Evolutionary conservation across 2,113 vertebrate species (phyloP), one percentile per base, ranked within the genome.

Genomic region (Myotis yumanensis): DNA sequence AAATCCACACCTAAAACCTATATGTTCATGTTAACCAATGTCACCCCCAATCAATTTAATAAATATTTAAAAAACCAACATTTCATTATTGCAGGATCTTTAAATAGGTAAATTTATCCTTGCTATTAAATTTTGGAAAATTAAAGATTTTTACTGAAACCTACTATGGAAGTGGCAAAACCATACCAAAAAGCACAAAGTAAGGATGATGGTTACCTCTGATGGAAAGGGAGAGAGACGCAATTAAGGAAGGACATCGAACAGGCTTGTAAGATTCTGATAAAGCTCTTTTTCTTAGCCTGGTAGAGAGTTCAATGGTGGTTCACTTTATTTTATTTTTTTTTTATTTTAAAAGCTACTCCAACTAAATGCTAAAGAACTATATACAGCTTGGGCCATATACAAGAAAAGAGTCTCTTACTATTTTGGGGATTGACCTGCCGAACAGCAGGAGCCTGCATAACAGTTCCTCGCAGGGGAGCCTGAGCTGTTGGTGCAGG

Each of bases 401-500:
- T 2, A 88, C 7, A 82, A 90, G n/a, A 80, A 94, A 96, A 96
- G 16, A n/a, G 40, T 51, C 37, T 25, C 98, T 96, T 98, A 99
- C 98, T 98, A 87, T 96, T 71, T 94, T 97, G 98, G 0, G 98
- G 98, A 20, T 97, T 99, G 96, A 98, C 96, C 69, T 98, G 98
- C 80, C 98, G 98, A 82, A 98, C 97, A 91, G 97, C 90, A 92
- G 98, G 98, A 96, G 84, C 97, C 81, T 98, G 98, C 97, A 98
- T 97, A 81, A 98, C 97, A 77, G 98, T 91, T 86, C 98, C 98
- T 97, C 98, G 98, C 1, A 98, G 96, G 46, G 98, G 97, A 91
- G 96, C 98, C 96, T 98, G 98, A 72, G 97, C 92, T 92, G 98
- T 96, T 76, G 98, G 97, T 79, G 98, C 97, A 59, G 98, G 98